These are phyloP conservation scores for Heliconius hewitsoni DNA, from an alignment of 1,140 invertebrate genomes.

Conservation along the genomic window DNA sequence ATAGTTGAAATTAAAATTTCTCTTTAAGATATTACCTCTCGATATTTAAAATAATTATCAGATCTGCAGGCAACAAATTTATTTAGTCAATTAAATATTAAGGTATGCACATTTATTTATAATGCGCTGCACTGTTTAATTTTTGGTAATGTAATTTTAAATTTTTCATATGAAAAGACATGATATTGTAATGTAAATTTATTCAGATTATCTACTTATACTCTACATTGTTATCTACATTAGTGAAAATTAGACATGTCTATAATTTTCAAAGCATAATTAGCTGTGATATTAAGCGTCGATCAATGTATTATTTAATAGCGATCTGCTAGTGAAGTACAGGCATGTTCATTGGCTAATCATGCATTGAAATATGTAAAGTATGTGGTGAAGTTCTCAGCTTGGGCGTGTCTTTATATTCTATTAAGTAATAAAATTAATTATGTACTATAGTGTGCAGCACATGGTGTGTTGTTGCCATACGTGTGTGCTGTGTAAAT, in stretches of 20 bases:
- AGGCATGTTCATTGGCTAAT: slow-evolving; percentile 80
- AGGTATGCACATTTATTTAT: slow-evolving; percentile 83
- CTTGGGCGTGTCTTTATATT: slow-evolving; percentile 80
- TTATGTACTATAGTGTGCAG: slow-evolving; percentile 80
- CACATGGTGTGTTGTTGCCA: slow-evolving; percentile 75
- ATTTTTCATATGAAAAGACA: slow-evolving; percentile 81
- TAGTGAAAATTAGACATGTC: slow-evolving; percentile 81
- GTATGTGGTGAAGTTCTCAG: slow-evolving; percentile 71
- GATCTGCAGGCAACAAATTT: slow-evolving; percentile 82
- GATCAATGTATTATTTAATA: slow-evolving; percentile 81
- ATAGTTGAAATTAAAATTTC: slow-evolving; percentile 81
- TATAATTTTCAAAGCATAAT: slow-evolving; percentile 82
- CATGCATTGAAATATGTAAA: slow-evolving; percentile 81
- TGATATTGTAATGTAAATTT: slow-evolving; percentile 82
- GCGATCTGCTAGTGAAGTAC: slow-evolving; percentile 76
- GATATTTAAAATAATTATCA: slow-evolving; percentile 80
- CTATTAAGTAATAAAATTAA: slow-evolving; percentile 79
- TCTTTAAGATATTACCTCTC: slow-evolving; percentile 80
- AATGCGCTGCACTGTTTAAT: slow-evolving; percentile 82
- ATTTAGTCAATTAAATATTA: slow-evolving; percentile 83
- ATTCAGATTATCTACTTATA: slow-evolving; percentile 81
- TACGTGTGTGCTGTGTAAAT: slow-evolving; percentile 80
- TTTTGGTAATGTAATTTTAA: slow-evolving; percentile 81
- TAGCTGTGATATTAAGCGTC: slow-evolving; percentile 81
- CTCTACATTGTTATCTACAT: slow-evolving; percentile 80